Base-by-base conservation (phyloP, 2,797 vertebrate genomes). In the Eulemur coronatus region DNA sequence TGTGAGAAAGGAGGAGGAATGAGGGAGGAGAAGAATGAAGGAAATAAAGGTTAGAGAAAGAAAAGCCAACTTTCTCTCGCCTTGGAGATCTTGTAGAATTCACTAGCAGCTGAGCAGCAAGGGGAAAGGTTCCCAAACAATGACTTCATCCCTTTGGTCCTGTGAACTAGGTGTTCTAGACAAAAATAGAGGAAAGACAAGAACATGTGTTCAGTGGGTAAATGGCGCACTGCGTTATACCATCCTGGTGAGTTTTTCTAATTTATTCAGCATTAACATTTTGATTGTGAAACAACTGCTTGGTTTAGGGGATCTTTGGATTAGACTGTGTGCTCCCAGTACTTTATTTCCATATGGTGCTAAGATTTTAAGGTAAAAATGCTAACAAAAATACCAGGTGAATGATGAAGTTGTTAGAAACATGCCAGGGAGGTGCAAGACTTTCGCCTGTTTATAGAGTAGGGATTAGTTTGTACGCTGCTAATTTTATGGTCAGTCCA, bases 181-280 rank as follows among this genome's bases (percentile, higher is more conserved):
- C 59, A 95, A 95, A 98, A 97, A 70, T 1, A 96, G 88, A 93
- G 75, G 63, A 28, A 35, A 78, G 76, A 59, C 0, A 2, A 80
- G 93, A 94, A 57, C 26, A 35, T 93, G 94, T n/a, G 80, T 87
- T 92, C 63, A 0, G 0, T 41, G 33, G 79, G 38, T 86, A 94
- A 94, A 86, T 79, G 80, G 93, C 0, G 0, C 38, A 17, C 38
- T 57, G 50, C 0, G 10, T 76, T 65, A 1, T 38, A 28, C 57
- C 22, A 75, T 84, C 30, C 89, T 70, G 38, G 28, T 57, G 70
- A 63, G 92, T 59, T 55, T 90, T 91, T 78, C 67, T 91, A 86
- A 84, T 85, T 76, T 96, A 69, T 78, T 94, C 95, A 35, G 52
- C 82, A 96, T 96, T 95, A 95, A 69, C 89, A 93, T 97, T 97